Conservation (phyloP, 2,797 vertebrate species). For the Holocentrus rufus region DNA sequence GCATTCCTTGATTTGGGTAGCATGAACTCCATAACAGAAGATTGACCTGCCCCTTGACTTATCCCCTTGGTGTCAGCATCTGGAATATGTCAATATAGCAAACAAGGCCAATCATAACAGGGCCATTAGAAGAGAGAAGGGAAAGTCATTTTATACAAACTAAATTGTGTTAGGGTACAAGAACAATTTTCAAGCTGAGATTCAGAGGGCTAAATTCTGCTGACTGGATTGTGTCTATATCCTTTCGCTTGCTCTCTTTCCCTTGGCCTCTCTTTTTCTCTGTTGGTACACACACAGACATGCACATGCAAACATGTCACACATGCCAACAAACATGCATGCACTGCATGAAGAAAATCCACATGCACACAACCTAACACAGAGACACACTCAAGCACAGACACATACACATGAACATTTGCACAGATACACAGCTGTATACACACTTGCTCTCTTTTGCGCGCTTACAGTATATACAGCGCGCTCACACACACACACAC, state of each 20-base stretch:
- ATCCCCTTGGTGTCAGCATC: slow-evolving; percentile 21
- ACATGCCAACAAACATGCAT: too few relatives aligned
- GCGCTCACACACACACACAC: slow-evolving; percentile 24
- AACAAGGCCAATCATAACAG: slow-evolving; percentile 25
- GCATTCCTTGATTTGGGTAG: neutral
- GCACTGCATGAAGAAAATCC: too few relatives aligned
- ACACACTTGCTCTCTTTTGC: too few relatives aligned
- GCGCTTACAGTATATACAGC: neutral
- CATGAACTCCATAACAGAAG: neutral
- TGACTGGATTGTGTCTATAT: slow-evolving; percentile 38
- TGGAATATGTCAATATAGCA: slow-evolving; percentile 20
- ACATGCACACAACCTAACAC: too few relatives aligned
- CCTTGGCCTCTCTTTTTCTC: slow-evolving; percentile 12
- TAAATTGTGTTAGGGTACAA: neutral
- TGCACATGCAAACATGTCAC: too few relatives aligned
- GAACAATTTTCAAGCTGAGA: neutral
- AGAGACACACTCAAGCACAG: neutral
- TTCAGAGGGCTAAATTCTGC: neutral
- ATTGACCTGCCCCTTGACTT: neutral
- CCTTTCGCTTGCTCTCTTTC: slow-evolving; percentile 19
- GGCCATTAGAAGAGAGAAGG: slow-evolving; percentile 36
- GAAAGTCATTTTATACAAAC: neutral
- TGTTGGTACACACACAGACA: neutral
- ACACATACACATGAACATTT: too few relatives aligned
- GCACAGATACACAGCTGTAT: too few relatives aligned